Conservation (phyloP, 2,113 vertebrate species). For the Actenoides lindsayi region DNA sequence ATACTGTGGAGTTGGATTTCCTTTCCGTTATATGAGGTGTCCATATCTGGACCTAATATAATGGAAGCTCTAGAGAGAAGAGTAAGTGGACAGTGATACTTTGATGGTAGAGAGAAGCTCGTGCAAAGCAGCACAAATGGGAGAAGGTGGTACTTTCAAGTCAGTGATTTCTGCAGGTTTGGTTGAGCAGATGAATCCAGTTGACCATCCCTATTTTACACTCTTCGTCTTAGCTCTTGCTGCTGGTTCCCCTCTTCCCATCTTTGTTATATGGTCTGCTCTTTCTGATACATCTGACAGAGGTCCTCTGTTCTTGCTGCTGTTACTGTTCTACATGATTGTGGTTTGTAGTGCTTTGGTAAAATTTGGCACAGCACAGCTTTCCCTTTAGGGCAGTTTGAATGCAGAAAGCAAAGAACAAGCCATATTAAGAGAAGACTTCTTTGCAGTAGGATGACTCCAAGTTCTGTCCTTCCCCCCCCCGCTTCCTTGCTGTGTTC, state of each 20-base stretch:
- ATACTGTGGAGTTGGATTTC: background rate
- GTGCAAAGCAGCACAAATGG: background rate
- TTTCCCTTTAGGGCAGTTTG: background rate
- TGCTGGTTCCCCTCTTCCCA: background rate
- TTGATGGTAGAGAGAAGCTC: background rate
- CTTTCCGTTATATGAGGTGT: background rate
- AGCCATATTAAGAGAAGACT: background rate
- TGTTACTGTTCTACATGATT: fast-evolving
- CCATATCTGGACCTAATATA: background rate
- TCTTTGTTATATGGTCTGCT: background rate
- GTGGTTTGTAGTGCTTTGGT: background rate
- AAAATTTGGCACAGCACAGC: background rate
- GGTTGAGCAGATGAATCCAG: background rate
- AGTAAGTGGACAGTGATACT: background rate
- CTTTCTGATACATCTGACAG: background rate
- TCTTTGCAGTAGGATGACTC: background rate
- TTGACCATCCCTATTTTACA: background rate
- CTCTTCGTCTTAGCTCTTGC: background rate
- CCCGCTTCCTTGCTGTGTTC: background rate
- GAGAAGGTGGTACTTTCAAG: background rate
- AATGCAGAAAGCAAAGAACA: background rate
- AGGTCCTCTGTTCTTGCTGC: background rate
- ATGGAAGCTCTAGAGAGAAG: background rate
- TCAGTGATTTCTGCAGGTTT: background rate
- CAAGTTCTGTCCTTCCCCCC: background rate